phyloP scores from a whole-genome alignment of 1,140 invertebrate genomes.

The Pseudoatta argentina region DNA sequence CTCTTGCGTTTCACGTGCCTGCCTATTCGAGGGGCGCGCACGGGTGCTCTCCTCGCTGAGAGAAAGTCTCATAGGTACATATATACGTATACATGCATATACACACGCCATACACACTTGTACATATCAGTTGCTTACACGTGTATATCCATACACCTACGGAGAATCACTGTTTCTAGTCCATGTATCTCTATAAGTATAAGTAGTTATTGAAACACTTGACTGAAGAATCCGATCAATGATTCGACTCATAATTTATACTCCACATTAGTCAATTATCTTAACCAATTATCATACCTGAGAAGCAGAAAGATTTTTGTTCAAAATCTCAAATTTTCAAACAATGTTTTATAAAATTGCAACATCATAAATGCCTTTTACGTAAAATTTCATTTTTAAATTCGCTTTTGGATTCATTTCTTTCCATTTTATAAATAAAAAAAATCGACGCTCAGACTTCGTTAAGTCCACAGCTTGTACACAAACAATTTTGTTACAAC shows the following conservation, averaged over 20 bases:
- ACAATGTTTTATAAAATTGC: not conserved
- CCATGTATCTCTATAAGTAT: not conserved
- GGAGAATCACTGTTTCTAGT: constrained; percentile 24
- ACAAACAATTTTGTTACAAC: not conserved
- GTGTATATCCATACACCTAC: constrained; percentile 13
- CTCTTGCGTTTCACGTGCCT: constrained; percentile 58
- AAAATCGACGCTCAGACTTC: not conserved
- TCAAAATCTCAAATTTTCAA: not conserved
- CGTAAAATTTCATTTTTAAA: not conserved
- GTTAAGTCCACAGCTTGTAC: too few species aligned
- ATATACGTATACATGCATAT: not conserved
- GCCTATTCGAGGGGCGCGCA: constrained; percentile 62
- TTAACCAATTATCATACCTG: not conserved
- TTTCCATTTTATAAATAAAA: not conserved
- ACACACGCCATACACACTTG: not conserved
- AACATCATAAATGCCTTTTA: not conserved
- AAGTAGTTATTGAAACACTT: constrained; percentile 9
- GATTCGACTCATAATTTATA: constrained; percentile 2
- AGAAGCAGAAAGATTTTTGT: not conserved
- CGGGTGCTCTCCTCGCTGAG: constrained; percentile 73
- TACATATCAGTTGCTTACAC: constrained; percentile 1
- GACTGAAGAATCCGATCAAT: constrained; percentile 20
- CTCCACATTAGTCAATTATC: not conserved
- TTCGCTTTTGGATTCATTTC: not conserved
- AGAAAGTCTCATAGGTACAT: constrained; percentile 69